Evolutionary conservation across 2,797 vertebrate genomes (phyloP).

Genomic region (Ptychobarbus kaznakovi): DNA sequence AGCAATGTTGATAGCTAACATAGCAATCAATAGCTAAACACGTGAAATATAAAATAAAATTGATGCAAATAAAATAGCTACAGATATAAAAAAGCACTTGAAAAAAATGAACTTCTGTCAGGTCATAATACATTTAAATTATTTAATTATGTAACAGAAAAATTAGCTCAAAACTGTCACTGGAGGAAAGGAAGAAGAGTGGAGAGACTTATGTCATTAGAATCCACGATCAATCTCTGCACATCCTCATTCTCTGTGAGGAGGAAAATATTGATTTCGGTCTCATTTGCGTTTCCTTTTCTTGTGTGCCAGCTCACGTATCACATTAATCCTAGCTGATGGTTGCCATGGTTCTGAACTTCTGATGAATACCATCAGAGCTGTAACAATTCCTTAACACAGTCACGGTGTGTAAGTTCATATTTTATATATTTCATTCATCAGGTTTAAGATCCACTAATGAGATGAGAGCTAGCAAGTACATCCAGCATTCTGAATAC

Average conservation of each 20-base stretch:
- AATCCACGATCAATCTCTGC: conserved; percentile 39
- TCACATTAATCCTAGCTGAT: conserved; percentile 74
- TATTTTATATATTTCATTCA: conserved; percentile 23
- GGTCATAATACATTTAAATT: background rate
- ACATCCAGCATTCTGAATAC: background rate
- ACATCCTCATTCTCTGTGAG: conserved; percentile 33
- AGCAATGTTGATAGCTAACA: background rate
- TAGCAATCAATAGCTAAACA: background rate
- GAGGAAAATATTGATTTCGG: conserved; percentile 70
- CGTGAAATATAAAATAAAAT: background rate
- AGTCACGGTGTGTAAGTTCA: conserved; percentile 13
- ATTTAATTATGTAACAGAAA: background rate
- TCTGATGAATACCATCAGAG: conserved; percentile 68
- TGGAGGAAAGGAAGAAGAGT: conserved; percentile 6
- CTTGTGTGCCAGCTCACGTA: conserved; percentile 65
- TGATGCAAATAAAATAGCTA: background rate
- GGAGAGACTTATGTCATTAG: conserved; percentile 24
- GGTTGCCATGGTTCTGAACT: conserved; percentile 74
- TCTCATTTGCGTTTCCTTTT: conserved; percentile 50
- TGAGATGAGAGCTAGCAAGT: background rate
- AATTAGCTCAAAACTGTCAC: conserved; percentile 7
- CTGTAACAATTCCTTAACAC: conserved; percentile 68
- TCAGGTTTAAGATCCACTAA: background rate
- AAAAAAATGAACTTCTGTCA: background rate
- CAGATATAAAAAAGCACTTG: background rate